Base-by-base conservation (phyloP, 2,113 vertebrate species). In the Phocoena sinus region DNA sequence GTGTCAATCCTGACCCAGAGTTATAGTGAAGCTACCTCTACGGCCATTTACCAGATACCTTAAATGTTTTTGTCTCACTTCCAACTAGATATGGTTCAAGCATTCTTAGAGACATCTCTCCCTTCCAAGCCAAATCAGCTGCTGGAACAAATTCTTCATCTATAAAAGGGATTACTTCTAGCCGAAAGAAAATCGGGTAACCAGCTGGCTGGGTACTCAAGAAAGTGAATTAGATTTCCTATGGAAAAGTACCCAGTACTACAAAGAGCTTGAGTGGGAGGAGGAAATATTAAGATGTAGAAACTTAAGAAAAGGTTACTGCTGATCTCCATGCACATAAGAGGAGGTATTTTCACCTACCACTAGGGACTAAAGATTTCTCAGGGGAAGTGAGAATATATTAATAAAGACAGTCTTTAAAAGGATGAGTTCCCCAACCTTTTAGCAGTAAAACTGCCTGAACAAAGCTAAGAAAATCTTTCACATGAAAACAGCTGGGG, bases 231-330 rank as follows among this genome's bases (percentile, higher is more conserved):
- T 56, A 92, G 73, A 94, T 88, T 93, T 87, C 31, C 88, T 63
- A 86, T 8, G 95, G 97, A 95, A 97, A 97, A 96, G 50, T 97
- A 98, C 90, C 56, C 86, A 77, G 47, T 50, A 77, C 91, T 74
- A 84, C 15, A 74, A 76, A 95, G 38, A 91, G 60, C 36, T 20
- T 82, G 60, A 71, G 92, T 84, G 74, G 95, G 88, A 97, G 80
- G 96, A 95, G 89, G 81, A 93, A 96, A 93, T 47, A 95, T 71
- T 97, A 87, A 96, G 93, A 97, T 90, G 74, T 31, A 80, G 94
- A 97, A 88, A 83, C 67, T 60, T 31, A 38, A 47, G 67, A 85
- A 96, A 81, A 62, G 81, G 36, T 95, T 84, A 95, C 28, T 86
- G 89, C 53, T 84, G 87, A 81, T 71, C 63, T 83, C 73, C 67